phyloP scores from a whole-genome alignment of 2,888 invertebrate genomes.

The Heliconius ethilla region DNA sequence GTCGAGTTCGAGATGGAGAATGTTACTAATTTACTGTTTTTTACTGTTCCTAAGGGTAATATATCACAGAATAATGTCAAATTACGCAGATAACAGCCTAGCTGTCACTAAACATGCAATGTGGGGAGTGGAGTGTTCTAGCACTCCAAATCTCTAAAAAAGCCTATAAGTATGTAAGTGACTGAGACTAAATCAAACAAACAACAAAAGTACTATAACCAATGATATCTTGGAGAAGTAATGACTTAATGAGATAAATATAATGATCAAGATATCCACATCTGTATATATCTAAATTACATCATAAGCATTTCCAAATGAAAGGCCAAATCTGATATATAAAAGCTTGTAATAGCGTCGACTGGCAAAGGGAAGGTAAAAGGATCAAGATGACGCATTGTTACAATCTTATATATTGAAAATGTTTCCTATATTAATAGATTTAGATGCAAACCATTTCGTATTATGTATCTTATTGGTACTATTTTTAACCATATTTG shows the following conservation, averaged over 20 bases:
- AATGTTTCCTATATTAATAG: background rate
- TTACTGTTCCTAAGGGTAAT: background rate
- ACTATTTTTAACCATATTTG: background rate
- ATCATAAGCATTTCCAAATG: constrained; percentile 23
- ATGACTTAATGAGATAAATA: background rate
- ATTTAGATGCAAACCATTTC: constrained; percentile 2
- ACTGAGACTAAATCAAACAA: too few relatives aligned
- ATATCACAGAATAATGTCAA: background rate
- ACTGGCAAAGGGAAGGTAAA: constrained; percentile 19
- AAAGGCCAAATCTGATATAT: constrained; percentile 22
- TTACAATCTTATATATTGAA: background rate
- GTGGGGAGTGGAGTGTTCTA: too few relatives aligned
- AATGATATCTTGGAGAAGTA: background rate
- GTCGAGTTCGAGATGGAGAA: constrained; percentile 6
- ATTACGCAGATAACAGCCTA: background rate
- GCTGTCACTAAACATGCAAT: too few relatives aligned
- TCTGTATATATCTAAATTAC: background rate
- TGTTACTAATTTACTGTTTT: background rate
- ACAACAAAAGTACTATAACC: too few relatives aligned
- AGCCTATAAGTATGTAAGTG: too few relatives aligned
- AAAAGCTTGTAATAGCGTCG: constrained; percentile 6
- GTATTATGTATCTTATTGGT: background rate
- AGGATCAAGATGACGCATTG: constrained; percentile 14
- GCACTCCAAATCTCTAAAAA: too few relatives aligned
- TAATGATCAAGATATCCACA: background rate